phyloP scores from a whole-genome alignment of 2,797 vertebrate genomes.

The Poecile montanus region DNA sequence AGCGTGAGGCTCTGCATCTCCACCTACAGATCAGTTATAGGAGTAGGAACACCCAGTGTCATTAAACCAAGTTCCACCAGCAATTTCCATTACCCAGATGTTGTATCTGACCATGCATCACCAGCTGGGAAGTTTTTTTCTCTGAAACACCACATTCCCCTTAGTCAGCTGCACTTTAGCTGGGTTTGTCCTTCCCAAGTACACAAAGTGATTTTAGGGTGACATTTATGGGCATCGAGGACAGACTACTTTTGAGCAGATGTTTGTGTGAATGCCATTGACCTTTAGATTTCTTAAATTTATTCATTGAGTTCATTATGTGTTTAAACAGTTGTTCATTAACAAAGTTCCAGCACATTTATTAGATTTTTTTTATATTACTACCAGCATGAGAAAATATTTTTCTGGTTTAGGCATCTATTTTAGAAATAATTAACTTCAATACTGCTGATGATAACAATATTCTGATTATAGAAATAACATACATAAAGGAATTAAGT shows the following conservation, averaged over 20 bases:
- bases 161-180: not conserved
- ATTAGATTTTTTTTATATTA: not conserved
- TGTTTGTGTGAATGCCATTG: not conserved
- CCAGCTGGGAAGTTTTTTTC: not conserved
- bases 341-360: not conserved
- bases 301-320: conserved; percentile 23
- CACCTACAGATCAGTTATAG: not conserved
- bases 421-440: not conserved
- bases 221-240: not conserved
- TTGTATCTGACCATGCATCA: not conserved
- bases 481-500: not conserved
- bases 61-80: not conserved
- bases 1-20: not conserved
- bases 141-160: not conserved
- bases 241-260: not conserved
- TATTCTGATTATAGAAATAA: not conserved
- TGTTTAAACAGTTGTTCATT: not conserved
- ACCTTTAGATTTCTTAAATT: conserved; percentile 15
- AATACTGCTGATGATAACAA: not conserved
- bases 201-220: not conserved
- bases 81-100: not conserved
- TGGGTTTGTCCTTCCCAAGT: not conserved
- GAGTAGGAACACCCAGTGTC: not conserved
- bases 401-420: not conserved
- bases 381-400: not conserved